Percentiles rank a stretch among this genome's conserved stretches.
phyloP scores from a whole-genome alignment of 1,140 invertebrate species.

The Neodiprion lecontei region DNA sequence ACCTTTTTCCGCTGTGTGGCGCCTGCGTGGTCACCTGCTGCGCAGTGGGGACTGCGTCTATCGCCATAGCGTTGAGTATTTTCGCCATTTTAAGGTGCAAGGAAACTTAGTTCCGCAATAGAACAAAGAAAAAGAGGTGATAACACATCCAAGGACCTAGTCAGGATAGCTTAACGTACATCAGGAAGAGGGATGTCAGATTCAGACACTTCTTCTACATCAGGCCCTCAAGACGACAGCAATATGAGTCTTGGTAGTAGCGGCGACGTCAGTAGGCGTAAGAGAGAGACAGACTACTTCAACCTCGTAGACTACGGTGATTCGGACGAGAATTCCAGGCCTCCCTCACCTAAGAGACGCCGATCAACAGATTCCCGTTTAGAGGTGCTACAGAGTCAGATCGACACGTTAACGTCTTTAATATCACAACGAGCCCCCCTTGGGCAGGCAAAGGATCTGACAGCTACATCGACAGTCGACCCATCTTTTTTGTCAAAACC shows the following conservation, averaged over 20 bases:
- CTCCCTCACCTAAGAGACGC: not conserved
- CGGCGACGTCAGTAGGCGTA: too few relatives aligned
- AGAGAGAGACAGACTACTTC: not conserved
- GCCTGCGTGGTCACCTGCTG: slow-evolving; percentile 4
- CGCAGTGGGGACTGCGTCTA: not conserved
- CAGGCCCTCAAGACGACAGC: too few relatives aligned
- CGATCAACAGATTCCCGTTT: not conserved
- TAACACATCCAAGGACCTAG: too few relatives aligned
- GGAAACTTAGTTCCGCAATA: too few relatives aligned
- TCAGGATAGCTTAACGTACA: too few relatives aligned
- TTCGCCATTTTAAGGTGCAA: slow-evolving; percentile 17
- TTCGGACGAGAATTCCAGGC: not conserved
- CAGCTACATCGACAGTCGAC: not conserved
- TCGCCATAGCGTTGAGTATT: slow-evolving; percentile 29
- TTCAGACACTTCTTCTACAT: too few relatives aligned
- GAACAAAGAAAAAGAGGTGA: too few relatives aligned
- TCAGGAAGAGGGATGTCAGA: too few relatives aligned
- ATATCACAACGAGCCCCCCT: not conserved
- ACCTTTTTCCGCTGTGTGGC: not conserved
- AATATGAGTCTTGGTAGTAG: too few relatives aligned
- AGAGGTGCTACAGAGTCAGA: not conserved
- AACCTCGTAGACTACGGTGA: not conserved
- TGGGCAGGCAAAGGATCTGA: too few relatives aligned
- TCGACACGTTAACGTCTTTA: not conserved
- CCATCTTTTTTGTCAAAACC: slow-evolving; percentile 4